phyloP scores from a whole-genome alignment of 2,888 invertebrate species.

The Lasioglossum pauxillum region DNA sequence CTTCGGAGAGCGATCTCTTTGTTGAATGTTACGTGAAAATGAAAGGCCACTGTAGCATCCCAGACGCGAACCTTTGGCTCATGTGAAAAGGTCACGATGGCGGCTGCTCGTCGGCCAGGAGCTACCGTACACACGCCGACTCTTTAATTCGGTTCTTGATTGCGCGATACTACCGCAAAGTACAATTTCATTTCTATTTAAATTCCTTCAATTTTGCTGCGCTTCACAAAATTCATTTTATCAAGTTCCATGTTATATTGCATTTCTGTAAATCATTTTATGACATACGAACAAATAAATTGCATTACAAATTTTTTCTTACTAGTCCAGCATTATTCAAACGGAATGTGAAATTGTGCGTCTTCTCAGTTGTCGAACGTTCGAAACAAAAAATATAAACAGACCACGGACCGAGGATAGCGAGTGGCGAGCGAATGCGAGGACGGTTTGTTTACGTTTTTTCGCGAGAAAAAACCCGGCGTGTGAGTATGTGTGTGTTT shows the following conservation, averaged over 20 bases:
- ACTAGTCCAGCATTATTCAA: too few relatives aligned
- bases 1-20: background rate
- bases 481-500: too few relatives aligned
- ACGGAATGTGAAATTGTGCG: too few relatives aligned
- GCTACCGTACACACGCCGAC: background rate
- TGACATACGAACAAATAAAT: too few relatives aligned
- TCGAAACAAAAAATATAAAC: too few relatives aligned
- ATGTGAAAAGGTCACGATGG: slow-evolving; percentile 21
- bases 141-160: background rate
- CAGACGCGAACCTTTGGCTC: slow-evolving; percentile 18
- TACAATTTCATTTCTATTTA: background rate
- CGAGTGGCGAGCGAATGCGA: too few relatives aligned
- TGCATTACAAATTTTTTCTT: too few relatives aligned
- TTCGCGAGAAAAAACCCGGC: too few relatives aligned
- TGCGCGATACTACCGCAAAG: background rate
- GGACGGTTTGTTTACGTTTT: too few relatives aligned
- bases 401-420: too few relatives aligned
- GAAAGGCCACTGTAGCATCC: slow-evolving; percentile 26
- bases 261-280: background rate
- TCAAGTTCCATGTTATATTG: background rate
- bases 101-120: background rate
- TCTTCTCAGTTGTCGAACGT: too few relatives aligned
- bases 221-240: background rate
- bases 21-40: slow-evolving; percentile 14
- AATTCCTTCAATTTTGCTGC: background rate